A percentile compares a stretch with the other conserved stretches of the same genome.
These are phyloP conservation scores for Erinaceus europaeus DNA, from an alignment of 2,113 vertebrate genomes.

Conservation along the genomic window DNA sequence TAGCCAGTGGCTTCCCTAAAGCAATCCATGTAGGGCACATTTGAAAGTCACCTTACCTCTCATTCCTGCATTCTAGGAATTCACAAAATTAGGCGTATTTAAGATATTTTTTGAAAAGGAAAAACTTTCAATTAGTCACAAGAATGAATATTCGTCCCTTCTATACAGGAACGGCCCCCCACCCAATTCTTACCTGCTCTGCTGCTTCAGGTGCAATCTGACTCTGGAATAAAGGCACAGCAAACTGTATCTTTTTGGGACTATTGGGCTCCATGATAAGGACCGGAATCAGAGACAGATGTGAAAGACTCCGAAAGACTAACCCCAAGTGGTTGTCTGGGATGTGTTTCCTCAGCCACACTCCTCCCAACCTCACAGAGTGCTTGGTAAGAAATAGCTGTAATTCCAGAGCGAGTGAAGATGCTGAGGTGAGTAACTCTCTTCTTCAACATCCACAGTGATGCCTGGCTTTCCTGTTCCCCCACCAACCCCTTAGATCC, in stretches of 20 bases:
- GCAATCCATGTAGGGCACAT: neutral
- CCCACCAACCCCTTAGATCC: slow-evolving; percentile 79
- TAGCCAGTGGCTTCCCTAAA: neutral
- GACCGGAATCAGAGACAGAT: slow-evolving; percentile 62
- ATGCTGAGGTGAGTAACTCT: slow-evolving; percentile 69
- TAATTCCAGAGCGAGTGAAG: slow-evolving; percentile 76
- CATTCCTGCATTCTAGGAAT: neutral
- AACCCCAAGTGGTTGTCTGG: slow-evolving; percentile 48
- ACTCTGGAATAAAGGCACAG: slow-evolving; percentile 92
- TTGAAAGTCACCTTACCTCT: slow-evolving; percentile 27
- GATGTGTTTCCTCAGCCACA: slow-evolving; percentile 60
- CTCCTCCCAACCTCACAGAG: slow-evolving; percentile 74
- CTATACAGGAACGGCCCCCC: neutral
- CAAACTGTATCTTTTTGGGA: slow-evolving; percentile 97
- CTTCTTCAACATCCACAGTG: slow-evolving; percentile 79
- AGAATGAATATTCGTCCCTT: neutral
- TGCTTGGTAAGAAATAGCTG: slow-evolving; percentile 77
- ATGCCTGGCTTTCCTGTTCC: slow-evolving; percentile 67
- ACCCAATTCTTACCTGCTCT: slow-evolving; percentile 88
- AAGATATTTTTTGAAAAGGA: neutral
- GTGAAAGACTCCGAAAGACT: slow-evolving; percentile 54
- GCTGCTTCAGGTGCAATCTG: slow-evolving; percentile 94
- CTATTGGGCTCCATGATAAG: slow-evolving; percentile 93
- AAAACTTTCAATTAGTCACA: neutral
- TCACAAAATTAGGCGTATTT: neutral